These are phyloP conservation scores for Stichodactyla helianthus DNA, from an alignment of 64 coral and sea anemone species.

Conservation along the genomic window DNA sequence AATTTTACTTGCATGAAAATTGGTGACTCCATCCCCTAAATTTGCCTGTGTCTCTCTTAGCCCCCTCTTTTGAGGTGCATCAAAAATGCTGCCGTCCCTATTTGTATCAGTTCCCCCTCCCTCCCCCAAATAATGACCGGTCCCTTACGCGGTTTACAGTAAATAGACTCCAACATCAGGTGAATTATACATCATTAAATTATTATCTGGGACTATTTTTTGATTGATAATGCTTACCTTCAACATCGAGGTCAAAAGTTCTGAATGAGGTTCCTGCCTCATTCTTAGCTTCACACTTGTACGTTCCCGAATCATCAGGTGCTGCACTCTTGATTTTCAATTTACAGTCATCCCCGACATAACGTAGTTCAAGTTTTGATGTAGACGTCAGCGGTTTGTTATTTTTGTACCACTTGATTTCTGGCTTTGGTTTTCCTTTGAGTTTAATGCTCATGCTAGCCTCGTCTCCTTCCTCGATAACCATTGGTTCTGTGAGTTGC, in stretches of 20 bases:
- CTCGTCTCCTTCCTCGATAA: constrained; percentile 73
- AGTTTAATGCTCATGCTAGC: constrained; percentile 57
- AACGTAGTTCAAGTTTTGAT: constrained; percentile 27
- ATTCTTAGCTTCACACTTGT: constrained; percentile 48
- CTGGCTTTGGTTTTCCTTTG: constrained; percentile 82
- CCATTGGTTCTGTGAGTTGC: neutral
- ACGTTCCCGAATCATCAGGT: constrained; percentile 48
- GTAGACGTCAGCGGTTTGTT: constrained; percentile 49
- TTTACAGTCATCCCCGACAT: constrained; percentile 60
- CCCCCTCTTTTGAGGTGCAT: no score
- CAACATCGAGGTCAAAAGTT: constrained; percentile 33
- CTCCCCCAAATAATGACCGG: no score
- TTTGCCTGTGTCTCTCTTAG: no score
- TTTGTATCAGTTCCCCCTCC: no score
- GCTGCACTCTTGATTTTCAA: constrained; percentile 50
- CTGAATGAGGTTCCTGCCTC: constrained; percentile 28
- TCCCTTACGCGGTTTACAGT: no score
- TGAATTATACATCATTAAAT: no score
- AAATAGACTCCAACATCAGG: no score
- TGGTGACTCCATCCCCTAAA: no score
- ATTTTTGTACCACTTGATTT: constrained; percentile 85
- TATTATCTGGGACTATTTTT: no score
- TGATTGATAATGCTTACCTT: constrained; percentile 13
- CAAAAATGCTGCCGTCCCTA: no score
- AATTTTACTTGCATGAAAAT: no score